Evolutionary conservation across 1,140 invertebrate species (phyloP).

Genomic region (Amyelois transitella): DNA sequence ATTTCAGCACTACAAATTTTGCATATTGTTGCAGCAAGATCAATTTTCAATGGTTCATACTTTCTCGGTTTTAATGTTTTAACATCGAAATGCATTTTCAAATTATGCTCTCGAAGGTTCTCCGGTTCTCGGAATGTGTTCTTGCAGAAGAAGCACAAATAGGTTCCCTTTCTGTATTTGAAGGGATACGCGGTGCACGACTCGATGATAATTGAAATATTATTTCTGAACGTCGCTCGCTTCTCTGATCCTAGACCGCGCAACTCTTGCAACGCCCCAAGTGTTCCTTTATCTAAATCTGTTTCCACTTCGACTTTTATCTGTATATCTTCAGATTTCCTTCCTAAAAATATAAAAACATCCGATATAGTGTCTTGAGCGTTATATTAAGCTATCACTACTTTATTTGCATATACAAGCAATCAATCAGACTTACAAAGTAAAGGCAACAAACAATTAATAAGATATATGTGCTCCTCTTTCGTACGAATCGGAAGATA

Average conservation of each 20-base stretch:
- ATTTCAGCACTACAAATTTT: conserved; percentile 47
- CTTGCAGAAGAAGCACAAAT: conserved; percentile 59
- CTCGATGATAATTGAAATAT: conserved; percentile 49
- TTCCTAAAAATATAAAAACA: conserved; percentile 72
- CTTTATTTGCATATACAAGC: not conserved
- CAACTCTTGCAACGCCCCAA: conserved; percentile 9
- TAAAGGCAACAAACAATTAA: too few relatives aligned
- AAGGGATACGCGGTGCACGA: conserved; percentile 57
- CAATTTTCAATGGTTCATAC: conserved; percentile 65
- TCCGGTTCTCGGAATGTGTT: conserved; percentile 54
- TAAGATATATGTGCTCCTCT: too few relatives aligned
- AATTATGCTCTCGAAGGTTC: conserved; percentile 50
- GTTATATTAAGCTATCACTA: not conserved
- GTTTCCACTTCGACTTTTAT: conserved; percentile 36
- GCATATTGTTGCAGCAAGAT: conserved; percentile 43
- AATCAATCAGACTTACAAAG: too few relatives aligned
- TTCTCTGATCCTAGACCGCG: conserved; percentile 29
- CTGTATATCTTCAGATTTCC: conserved; percentile 36
- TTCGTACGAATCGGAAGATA: too few relatives aligned
- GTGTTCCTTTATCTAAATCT: conserved; percentile 24
- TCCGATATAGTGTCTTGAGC: conserved; percentile 47
- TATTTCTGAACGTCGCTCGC: conserved; percentile 50
- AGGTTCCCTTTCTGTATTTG: conserved; percentile 59
- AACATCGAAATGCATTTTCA: conserved; percentile 32
- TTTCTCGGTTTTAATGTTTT: conserved; percentile 42